Conservation (phyloP, 1,140 invertebrate genomes). For the Hyphantria cunea region DNA sequence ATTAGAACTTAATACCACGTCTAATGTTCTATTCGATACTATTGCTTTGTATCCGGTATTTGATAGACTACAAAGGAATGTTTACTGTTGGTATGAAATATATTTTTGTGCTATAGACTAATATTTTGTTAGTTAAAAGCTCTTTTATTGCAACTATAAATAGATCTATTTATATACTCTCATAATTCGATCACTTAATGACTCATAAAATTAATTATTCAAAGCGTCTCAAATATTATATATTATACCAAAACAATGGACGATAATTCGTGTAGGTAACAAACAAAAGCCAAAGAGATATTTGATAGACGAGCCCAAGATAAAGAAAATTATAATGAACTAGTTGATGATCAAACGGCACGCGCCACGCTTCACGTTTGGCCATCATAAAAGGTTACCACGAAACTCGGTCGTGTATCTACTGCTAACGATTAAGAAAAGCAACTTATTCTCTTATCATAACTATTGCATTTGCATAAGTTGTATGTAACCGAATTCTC, state of each 20-base stretch:
- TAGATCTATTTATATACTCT: conserved; percentile 31
- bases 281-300: conserved; percentile 34
- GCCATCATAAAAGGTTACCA: conserved; percentile 43
- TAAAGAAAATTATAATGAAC: conserved; percentile 46
- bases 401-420: conserved; percentile 1
- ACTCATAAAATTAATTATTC: conserved; percentile 12
- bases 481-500: too few relatives aligned
- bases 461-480: too few relatives aligned
- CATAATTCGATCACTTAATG: conserved; percentile 16
- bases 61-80: too few relatives aligned
- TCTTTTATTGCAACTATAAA: neutral
- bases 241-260: conserved; percentile 32
- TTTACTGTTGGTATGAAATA: too few relatives aligned
- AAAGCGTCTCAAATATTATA: conserved; percentile 11
- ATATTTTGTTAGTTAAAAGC: too few relatives aligned
- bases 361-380: conserved; percentile 40
- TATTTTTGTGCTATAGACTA: too few relatives aligned
- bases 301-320: conserved; percentile 18
- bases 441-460: too few relatives aligned
- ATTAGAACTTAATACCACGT: conserved; percentile 19
- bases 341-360: conserved; percentile 54
- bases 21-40: too few relatives aligned
- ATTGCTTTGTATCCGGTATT: too few relatives aligned
- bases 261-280: conserved; percentile 38
- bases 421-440: too few relatives aligned